Percentiles rank a stretch among this genome's conserved stretches.
These are phyloP conservation scores for Eulimnadia texana DNA, from an alignment of 1,140 invertebrate species.

Conservation along the genomic window DNA sequence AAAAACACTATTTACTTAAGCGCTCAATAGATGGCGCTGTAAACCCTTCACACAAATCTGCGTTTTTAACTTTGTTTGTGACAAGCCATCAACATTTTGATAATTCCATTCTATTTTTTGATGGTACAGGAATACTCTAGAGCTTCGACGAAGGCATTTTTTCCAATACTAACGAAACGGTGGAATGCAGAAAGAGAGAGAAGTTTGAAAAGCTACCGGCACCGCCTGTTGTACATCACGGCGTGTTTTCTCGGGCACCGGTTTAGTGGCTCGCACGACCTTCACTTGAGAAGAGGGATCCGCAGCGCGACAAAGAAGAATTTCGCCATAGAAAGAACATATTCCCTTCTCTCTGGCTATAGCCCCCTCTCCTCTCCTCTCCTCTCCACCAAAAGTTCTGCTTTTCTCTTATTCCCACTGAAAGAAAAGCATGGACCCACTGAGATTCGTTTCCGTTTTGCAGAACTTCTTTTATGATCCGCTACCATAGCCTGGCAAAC, in stretches of 20 bases:
- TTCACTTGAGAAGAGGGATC: neutral
- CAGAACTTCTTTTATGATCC: neutral
- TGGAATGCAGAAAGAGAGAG: neutral
- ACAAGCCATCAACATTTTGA: too few species aligned
- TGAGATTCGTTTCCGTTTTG: neutral
- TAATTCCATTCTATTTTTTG: too few species aligned
- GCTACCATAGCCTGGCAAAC: too few species aligned
- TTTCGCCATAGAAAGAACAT: neutral
- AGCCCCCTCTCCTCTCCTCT: too few species aligned
- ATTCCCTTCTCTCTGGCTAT: neutral
- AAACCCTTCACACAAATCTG: too few species aligned
- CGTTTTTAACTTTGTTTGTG: too few species aligned
- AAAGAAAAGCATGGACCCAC: neutral
- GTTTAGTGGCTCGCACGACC: neutral
- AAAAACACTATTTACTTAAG: neutral
- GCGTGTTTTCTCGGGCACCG: neutral
- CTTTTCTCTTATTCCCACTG: neutral
- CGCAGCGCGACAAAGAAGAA: neutral
- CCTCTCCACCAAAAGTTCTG: too few species aligned
- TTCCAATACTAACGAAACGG: too few species aligned
- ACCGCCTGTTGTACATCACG: neutral
- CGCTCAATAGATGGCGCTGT: neutral
- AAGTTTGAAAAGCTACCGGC: neutral
- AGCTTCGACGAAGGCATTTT: too few species aligned
- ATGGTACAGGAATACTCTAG: too few species aligned